Percentiles rank a stretch among this genome's conserved stretches.
Conservation (phyloP, 2,888 invertebrate genomes). For the Hoplodrina blanda region DNA sequence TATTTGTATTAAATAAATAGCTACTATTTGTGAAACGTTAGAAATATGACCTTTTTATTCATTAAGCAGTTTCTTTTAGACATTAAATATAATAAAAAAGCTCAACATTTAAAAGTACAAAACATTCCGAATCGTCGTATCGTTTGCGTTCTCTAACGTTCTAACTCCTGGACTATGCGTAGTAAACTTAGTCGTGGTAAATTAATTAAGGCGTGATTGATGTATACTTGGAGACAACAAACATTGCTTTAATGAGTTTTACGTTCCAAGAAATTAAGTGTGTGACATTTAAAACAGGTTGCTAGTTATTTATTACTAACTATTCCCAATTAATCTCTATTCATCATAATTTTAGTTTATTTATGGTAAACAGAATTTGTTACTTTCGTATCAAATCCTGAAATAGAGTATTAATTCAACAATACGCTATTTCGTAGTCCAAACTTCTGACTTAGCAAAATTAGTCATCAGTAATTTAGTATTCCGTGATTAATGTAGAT, state of each 20-base stretch:
- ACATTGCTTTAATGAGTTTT: conserved; percentile 36
- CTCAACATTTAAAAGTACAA: background rate
- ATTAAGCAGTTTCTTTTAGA: background rate
- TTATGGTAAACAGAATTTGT: too few relatives aligned
- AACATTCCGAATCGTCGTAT: background rate
- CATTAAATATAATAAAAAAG: background rate
- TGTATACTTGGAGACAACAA: conserved; percentile 30
- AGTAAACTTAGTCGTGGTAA: conserved; percentile 34
- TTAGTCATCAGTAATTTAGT: background rate
- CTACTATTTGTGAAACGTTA: too few relatives aligned
- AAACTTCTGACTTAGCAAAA: background rate
- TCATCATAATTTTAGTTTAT: too few relatives aligned
- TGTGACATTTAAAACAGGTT: background rate
- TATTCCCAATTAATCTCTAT: background rate
- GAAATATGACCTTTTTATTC: too few relatives aligned
- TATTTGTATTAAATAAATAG: too few relatives aligned
- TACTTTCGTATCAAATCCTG: background rate
- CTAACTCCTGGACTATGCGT: conserved; percentile 30
- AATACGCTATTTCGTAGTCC: conserved; percentile 1
- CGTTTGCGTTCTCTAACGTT: too few relatives aligned
- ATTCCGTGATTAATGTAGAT: background rate
- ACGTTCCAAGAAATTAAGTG: conserved; percentile 1
- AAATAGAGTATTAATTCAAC: background rate
- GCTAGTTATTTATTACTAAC: conserved; percentile 1
- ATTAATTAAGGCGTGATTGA: conserved; percentile 49